These are phyloP conservation scores for Melanaphis sacchari DNA, from an alignment of 1,140 invertebrate species.

Conservation along the genomic window DNA sequence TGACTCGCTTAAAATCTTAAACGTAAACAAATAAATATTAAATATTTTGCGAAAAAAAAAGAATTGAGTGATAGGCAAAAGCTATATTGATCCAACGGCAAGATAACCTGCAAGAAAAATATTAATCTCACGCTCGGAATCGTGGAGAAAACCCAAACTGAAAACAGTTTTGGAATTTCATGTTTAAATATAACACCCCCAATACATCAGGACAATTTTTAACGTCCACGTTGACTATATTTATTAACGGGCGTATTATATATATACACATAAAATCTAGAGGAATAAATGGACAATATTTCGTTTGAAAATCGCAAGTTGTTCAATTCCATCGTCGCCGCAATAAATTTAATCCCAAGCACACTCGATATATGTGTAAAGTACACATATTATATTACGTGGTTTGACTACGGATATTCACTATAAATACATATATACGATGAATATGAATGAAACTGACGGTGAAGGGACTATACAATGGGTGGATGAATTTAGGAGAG, in stretches of 20 bases:
- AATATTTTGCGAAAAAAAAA: too few relatives aligned
- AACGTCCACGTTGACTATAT: background rate
- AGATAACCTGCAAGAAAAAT: too few relatives aligned
- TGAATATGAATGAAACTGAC: background rate
- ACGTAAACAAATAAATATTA: too few relatives aligned
- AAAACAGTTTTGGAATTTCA: background rate
- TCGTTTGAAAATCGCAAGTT: background rate
- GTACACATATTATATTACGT: background rate
- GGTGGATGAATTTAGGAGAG: background rate
- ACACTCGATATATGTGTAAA: background rate
- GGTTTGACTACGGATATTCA: background rate
- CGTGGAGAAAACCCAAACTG: background rate
- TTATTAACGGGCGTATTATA: background rate
- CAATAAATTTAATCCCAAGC: slow-evolving; percentile 45
- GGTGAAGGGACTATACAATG: background rate
- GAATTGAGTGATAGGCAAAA: too few relatives aligned
- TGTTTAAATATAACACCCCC: background rate
- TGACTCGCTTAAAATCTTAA: background rate
- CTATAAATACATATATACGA: background rate
- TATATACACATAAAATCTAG: background rate
- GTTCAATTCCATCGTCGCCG: slow-evolving; percentile 4
- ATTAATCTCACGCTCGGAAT: background rate
- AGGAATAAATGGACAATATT: background rate
- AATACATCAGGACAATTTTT: background rate
- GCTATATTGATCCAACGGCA: background rate